Evolutionary conservation across 2,113 vertebrate species (phyloP).

Genomic region (human (Homo sapiens)): DNA sequence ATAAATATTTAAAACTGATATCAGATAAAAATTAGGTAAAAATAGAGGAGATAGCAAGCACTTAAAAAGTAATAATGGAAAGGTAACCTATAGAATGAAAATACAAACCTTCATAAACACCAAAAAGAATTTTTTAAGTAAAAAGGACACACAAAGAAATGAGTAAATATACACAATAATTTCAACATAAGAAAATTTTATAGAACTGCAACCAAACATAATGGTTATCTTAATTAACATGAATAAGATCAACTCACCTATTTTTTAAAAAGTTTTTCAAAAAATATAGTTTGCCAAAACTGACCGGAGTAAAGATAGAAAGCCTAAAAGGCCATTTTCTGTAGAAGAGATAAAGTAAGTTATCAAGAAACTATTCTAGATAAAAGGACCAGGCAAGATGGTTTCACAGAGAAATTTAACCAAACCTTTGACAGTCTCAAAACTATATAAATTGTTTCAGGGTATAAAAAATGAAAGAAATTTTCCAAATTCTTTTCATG

Average conservation of each 20-base stretch:
- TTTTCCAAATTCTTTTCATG: neutral
- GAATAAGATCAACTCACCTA: neutral
- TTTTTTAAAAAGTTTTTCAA: neutral
- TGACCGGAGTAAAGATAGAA: neutral
- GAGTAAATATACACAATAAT: neutral
- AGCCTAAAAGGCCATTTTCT: neutral
- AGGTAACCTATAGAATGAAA: neutral
- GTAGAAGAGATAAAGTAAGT: neutral
- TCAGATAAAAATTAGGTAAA: neutral
- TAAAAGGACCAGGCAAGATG: neutral
- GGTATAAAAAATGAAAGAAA: neutral
- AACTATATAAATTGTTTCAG: neutral
- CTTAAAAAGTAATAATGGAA: neutral
- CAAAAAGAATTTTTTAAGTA: neutral
- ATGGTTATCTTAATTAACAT: neutral
- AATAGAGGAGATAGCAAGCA: neutral
- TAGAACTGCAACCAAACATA: neutral
- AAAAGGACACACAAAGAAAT: neutral
- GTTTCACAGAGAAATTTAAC: neutral
- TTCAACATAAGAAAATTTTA: neutral
- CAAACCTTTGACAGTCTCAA: neutral
- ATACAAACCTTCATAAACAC: neutral
- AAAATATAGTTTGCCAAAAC: neutral
- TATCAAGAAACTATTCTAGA: neutral
- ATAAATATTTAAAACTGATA: neutral